Evolutionary conservation across 64 coral and sea anemone species (phyloP), one percentile per base, ranked within the genome.

Genomic region (Pocillopora verrucosa): DNA sequence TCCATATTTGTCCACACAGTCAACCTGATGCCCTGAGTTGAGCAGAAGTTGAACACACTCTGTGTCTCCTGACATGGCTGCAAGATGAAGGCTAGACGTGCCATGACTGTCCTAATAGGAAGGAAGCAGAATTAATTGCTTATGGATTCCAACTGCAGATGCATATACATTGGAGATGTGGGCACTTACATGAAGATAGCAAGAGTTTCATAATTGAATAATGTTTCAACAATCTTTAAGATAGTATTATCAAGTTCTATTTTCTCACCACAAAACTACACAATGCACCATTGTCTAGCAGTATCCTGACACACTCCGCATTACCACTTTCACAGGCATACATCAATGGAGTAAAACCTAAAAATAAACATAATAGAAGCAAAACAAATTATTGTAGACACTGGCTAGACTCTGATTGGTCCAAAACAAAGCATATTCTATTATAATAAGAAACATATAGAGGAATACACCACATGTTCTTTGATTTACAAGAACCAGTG

Each of bases 261-360:
- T 51, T 51, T 51, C 84, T 79, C 17, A 95, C 94, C 77, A 74
- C 83, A 30, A 25, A 80, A 10, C 64, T 79, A 10, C 95, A 56
- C 59, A 87, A 92, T 16, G 96, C 96, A 34, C 96, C 90, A 87
- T 77, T 73, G 36, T 98, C 93, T 1, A 98, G 69, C 63, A 98
- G 83, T 3, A 74, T 87, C 61, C 45, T 58, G 81, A 95, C 69
- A 62, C 96, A 93, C 9, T 95, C 90, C 59, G 73, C 38, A 88
- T 95, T 90, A 1, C 90, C 93, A 88, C 83, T 94, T 59, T 92
- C 86, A 77, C 93, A 94, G 0, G 96, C 89, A 94, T 95, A 95
- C 96, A 98, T 98, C 56, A 98, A 61, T 56, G 96, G 90, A 14
- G 96, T 98, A 41, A 98, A 98, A 84, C 88, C 96, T 98, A 16